phyloP scores from a whole-genome alignment of 2,113 vertebrate species.

The Arothron firmamentum region DNA sequence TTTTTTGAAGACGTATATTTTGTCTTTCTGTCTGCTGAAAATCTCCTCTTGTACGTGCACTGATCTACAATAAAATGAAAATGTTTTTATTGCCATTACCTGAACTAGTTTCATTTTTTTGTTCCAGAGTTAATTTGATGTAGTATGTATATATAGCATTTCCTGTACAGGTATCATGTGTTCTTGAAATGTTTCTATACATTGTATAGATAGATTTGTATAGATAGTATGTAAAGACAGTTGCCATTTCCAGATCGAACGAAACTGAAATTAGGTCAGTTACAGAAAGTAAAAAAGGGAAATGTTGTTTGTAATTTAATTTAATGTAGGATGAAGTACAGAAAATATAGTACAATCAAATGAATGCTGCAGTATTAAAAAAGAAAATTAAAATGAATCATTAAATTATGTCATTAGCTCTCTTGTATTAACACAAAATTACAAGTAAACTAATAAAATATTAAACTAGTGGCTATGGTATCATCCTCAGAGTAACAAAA shows the following conservation, averaged over 20 bases:
- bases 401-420: conserved; percentile 74
- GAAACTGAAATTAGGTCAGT: neutral
- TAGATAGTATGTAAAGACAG: too few relatives aligned
- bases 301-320: conserved; percentile 75
- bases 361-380: conserved; percentile 67
- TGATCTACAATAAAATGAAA: too few relatives aligned
- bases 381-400: conserved; percentile 74
- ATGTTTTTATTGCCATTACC: too few relatives aligned
- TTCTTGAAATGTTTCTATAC: too few relatives aligned
- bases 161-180: too few relatives aligned
- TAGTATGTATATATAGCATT: too few relatives aligned
- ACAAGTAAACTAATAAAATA: conserved; percentile 71
- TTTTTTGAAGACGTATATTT: too few relatives aligned
- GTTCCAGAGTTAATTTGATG: too few relatives aligned
- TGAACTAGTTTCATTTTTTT: too few relatives aligned
- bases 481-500: conserved; percentile 75
- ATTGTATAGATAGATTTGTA: too few relatives aligned
- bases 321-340: conserved; percentile 87
- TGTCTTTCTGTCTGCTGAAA: too few relatives aligned
- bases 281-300: neutral
- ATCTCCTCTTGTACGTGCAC: too few relatives aligned
- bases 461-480: conserved; percentile 65
- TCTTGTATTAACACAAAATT: conserved; percentile 77
- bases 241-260: neutral
- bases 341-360: conserved; percentile 91